A percentile compares a stretch with the other conserved stretches of the same genome.
Conservation (phyloP, 1,140 invertebrate genomes). For the Paraescarpia echinospica region DNA sequence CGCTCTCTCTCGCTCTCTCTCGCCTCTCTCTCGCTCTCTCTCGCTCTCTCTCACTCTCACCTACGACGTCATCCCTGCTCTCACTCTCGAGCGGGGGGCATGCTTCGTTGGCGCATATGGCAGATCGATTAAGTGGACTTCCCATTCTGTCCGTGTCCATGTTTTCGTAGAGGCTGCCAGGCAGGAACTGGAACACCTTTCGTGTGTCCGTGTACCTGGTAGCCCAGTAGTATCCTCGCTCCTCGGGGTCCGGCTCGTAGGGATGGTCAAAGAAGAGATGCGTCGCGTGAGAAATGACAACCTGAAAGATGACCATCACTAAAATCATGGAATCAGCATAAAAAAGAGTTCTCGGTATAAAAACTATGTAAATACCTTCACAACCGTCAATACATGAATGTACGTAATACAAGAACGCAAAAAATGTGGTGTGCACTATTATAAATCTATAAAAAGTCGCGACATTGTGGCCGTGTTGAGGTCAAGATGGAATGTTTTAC, state of each 20-base stretch:
- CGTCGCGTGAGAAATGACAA: constrained; percentile 46
- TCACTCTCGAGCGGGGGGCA: background rate
- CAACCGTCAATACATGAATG: too few species aligned
- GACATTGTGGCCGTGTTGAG: too few species aligned
- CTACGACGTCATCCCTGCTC: background rate
- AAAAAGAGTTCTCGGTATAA: too few species aligned
- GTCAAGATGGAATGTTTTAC: constrained; percentile 1
- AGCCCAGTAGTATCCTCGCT: constrained; percentile 51
- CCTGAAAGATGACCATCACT: constrained; percentile 37
- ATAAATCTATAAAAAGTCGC: background rate
- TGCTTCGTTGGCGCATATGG: background rate
- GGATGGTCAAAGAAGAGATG: constrained; percentile 54
- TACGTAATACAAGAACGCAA: too few species aligned
- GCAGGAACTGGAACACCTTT: constrained; percentile 45
- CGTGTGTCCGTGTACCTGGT: constrained; percentile 41
- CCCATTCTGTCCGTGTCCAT: constrained; percentile 33
- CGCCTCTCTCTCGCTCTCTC: too few species aligned
- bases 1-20: too few species aligned
- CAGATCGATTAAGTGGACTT: background rate
- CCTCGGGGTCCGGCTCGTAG: constrained; percentile 50
- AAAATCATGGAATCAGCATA: too few species aligned
- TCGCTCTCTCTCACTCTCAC: too few species aligned
- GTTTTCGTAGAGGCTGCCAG: constrained; percentile 44
- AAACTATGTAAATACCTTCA: too few species aligned
- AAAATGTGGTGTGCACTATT: too few species aligned